phyloP scores from a whole-genome alignment of 2,113 vertebrate species.

The Saccopteryx leptura region DNA sequence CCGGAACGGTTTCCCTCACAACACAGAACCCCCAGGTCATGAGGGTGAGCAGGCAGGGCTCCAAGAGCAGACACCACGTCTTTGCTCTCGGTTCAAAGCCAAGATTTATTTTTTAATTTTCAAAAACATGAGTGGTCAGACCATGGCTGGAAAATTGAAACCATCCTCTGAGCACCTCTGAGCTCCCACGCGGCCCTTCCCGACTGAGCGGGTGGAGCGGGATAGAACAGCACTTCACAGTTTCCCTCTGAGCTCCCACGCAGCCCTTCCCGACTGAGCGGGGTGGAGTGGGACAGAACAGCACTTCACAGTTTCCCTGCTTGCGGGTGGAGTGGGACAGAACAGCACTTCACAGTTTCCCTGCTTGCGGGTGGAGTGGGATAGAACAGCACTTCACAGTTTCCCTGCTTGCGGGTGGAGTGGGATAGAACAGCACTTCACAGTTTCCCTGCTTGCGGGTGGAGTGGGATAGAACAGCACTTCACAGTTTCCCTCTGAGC shows the following conservation, averaged over 20 bases:
- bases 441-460: conserved; percentile 50
- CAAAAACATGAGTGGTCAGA: conserved; percentile 86
- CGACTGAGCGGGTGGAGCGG: conserved; percentile 43
- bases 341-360: not conserved
- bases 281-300: not conserved
- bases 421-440: not conserved
- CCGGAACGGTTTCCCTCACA: conserved; percentile 79
- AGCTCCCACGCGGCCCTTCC: not conserved
- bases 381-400: not conserved
- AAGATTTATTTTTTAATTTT: conserved; percentile 86
- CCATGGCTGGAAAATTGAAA: conserved; percentile 86
- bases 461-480: conserved; percentile 4
- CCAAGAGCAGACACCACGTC: conserved; percentile 79
- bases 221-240: not conserved
- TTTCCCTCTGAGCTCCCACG: conserved; percentile 20
- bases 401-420: conserved; percentile 33
- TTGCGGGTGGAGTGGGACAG: conserved; percentile 47
- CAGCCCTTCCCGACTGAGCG: conserved; percentile 34
- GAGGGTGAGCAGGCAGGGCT: conserved; percentile 76
- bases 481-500: too few species aligned
- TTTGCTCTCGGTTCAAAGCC: conserved; percentile 74
- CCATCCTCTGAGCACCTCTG: conserved; percentile 79
- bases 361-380: conserved; percentile 52
- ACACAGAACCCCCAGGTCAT: conserved; percentile 70
- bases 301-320: conserved; percentile 41